Evolutionary conservation across 2,113 vertebrate genomes (phyloP).

Genomic region (Corydoras sp.): DNA sequence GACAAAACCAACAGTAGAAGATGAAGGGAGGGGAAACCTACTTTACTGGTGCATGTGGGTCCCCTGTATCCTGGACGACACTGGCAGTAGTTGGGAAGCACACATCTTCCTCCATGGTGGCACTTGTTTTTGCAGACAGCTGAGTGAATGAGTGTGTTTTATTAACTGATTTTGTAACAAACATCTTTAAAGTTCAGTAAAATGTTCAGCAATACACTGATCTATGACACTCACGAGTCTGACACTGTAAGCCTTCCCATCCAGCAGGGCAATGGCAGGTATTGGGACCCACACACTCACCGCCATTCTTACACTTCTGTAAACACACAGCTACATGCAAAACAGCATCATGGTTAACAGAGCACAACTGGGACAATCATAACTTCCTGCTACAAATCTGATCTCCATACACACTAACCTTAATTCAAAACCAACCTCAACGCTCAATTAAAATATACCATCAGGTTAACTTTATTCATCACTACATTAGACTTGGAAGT

Average conservation of each 20-base stretch:
- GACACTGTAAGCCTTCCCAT: conserved; percentile 83
- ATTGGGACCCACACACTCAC: conserved; percentile 77
- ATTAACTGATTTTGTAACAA: background rate
- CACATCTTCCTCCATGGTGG: conserved; percentile 77
- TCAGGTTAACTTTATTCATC: too few relatives aligned
- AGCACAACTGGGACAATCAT: too few relatives aligned
- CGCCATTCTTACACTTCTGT: conserved; percentile 81
- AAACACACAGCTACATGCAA: conserved; percentile 73
- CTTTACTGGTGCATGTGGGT: conserved; percentile 70
- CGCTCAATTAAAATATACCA: too few relatives aligned
- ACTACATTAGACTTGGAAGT: too few relatives aligned
- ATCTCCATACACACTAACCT: too few relatives aligned
- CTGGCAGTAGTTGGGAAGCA: conserved; percentile 73
- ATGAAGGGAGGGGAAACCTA: conserved; percentile 23
- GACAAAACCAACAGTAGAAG: too few relatives aligned
- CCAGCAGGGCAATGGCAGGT: conserved; percentile 71
- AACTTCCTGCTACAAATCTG: too few relatives aligned
- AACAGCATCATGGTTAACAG: background rate
- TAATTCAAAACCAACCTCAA: too few relatives aligned
- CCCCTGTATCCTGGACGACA: conserved; percentile 76
- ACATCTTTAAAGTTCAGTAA: too few relatives aligned
- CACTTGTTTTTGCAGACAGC: conserved; percentile 78
- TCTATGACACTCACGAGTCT: conserved; percentile 70
- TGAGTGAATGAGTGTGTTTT: conserved; percentile 41
- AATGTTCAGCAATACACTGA: background rate